Percentiles rank a stretch among this genome's conserved stretches.
Conservation (phyloP, 2,888 invertebrate species). For the Melieria crassipennis region DNA sequence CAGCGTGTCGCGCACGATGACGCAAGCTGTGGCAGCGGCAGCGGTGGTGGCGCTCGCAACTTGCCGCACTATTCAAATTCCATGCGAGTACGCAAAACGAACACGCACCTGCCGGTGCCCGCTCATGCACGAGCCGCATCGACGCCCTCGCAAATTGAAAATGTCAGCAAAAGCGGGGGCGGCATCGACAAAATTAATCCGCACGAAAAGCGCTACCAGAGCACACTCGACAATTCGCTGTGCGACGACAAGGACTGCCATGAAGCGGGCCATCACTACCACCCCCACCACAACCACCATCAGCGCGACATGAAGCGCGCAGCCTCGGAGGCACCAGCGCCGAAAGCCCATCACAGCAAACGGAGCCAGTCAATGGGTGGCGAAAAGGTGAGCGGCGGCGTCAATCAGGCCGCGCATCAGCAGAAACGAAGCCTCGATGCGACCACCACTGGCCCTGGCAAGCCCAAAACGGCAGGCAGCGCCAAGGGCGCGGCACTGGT, state of each 20-base stretch:
- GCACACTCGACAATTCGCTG: slow-evolving; percentile 48
- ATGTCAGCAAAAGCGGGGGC: slow-evolving; percentile 43
- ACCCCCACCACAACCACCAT: slow-evolving; percentile 24
- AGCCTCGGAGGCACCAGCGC: slow-evolving; percentile 56
- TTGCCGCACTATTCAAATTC: slow-evolving; percentile 61
- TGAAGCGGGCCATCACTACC: slow-evolving; percentile 39
- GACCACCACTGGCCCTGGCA: slow-evolving; percentile 38
- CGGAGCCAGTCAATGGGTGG: slow-evolving; percentile 61
- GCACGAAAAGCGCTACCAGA: slow-evolving; percentile 55
- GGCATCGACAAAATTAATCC: slow-evolving; percentile 45
- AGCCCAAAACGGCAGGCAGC: slow-evolving; percentile 39
- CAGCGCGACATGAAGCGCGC: slow-evolving; percentile 58
- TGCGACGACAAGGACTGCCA: slow-evolving; percentile 35
- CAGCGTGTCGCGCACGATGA: slow-evolving; percentile 47
- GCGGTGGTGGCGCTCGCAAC: slow-evolving; percentile 44
- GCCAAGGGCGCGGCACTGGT: slow-evolving; percentile 45
- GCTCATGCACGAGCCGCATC: slow-evolving; percentile 64
- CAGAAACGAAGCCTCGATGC: slow-evolving; percentile 59
- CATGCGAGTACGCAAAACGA: slow-evolving; percentile 61
- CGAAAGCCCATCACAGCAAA: slow-evolving; percentile 57
- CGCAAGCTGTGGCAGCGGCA: slow-evolving; percentile 39
- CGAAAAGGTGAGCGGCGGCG: slow-evolving; percentile 45
- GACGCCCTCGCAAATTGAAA: slow-evolving; percentile 65
- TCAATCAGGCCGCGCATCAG: slow-evolving; percentile 48
- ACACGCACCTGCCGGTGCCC: slow-evolving; percentile 61